Conservation (phyloP, 2,888 invertebrate species). For the Linyphia triangularis region DNA sequence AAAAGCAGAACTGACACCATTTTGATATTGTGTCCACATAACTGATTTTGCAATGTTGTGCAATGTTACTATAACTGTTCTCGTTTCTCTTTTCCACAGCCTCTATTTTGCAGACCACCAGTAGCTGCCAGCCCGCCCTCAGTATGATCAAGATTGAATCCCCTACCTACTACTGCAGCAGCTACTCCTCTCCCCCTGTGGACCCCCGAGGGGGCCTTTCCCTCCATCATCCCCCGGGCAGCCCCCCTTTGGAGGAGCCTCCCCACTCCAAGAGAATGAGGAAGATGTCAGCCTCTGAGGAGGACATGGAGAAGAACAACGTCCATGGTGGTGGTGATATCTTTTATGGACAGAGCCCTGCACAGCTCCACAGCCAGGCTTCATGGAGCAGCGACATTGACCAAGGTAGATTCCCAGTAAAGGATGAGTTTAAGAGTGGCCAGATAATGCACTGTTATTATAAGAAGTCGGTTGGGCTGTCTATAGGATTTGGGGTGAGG, state of each 20-base stretch:
- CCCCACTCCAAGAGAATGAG: constrained; percentile 82
- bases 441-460: too few relatives aligned
- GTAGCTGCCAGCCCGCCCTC: constrained; percentile 84
- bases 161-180: constrained; percentile 89
- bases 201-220: constrained; percentile 77
- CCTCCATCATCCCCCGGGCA: constrained; percentile 78
- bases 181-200: constrained; percentile 86
- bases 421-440: not conserved
- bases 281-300: constrained; percentile 82
- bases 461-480: too few relatives aligned
- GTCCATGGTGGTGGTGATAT: constrained; percentile 75
- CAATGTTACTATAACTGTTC: too few relatives aligned
- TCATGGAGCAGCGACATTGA: constrained; percentile 82
- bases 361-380: constrained; percentile 81
- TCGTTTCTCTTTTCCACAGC: constrained; percentile 84
- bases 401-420: constrained; percentile 79
- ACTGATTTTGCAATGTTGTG: too few relatives aligned
- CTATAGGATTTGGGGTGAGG: not conserved
- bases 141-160: constrained; percentile 90
- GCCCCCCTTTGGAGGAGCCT: constrained; percentile 80
- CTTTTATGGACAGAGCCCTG: constrained; percentile 82
- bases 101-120: constrained; percentile 93
- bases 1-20: too few relatives aligned
- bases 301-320: constrained; percentile 82
- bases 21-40: too few relatives aligned